These are phyloP conservation scores for Xestoiulus laeticollis DNA, from an alignment of 2,888 invertebrate species.

Conservation along the genomic window DNA sequence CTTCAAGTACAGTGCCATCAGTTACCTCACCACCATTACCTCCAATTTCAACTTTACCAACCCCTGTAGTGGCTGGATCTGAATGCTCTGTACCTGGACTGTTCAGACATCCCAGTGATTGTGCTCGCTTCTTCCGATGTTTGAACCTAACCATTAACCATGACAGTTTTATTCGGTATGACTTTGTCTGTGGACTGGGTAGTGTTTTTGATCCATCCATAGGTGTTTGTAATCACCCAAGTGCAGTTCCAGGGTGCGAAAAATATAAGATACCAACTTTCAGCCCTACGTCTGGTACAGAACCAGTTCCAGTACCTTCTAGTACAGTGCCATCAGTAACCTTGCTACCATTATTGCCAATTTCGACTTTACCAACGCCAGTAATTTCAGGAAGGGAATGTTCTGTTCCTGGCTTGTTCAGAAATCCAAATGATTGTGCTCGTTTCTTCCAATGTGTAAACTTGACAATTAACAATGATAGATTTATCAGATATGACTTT, in stretches of 20 bases:
- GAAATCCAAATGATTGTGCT: conserved; percentile 61
- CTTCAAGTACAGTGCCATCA: too few species aligned
- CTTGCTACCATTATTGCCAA: background rate
- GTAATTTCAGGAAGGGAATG: conserved; percentile 53
- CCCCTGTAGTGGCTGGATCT: conserved; percentile 21
- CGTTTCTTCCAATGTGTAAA: conserved; percentile 57
- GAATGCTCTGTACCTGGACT: conserved; percentile 41
- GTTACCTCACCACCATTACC: background rate
- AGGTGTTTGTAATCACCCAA: conserved; percentile 58
- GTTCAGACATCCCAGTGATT: conserved; percentile 39
- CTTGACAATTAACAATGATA: background rate
- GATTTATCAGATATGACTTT: conserved; percentile 57
- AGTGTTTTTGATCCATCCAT: conserved; percentile 58
- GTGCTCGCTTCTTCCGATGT: conserved; percentile 43
- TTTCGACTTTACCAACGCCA: conserved; percentile 16
- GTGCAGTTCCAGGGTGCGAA: background rate
- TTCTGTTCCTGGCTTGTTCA: conserved; percentile 57
- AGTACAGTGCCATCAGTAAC: background rate
- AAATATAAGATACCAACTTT: background rate
- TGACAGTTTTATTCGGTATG: conserved; percentile 54
- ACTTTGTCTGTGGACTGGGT: conserved; percentile 58
- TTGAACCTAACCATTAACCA: conserved; percentile 47
- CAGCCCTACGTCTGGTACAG: conserved; percentile 1
- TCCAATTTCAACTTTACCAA: background rate
- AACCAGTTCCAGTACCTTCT: too few species aligned